These are phyloP conservation scores for Salpingus planirostris DNA, from an alignment of 2,888 invertebrate genomes.

Conservation along the genomic window DNA sequence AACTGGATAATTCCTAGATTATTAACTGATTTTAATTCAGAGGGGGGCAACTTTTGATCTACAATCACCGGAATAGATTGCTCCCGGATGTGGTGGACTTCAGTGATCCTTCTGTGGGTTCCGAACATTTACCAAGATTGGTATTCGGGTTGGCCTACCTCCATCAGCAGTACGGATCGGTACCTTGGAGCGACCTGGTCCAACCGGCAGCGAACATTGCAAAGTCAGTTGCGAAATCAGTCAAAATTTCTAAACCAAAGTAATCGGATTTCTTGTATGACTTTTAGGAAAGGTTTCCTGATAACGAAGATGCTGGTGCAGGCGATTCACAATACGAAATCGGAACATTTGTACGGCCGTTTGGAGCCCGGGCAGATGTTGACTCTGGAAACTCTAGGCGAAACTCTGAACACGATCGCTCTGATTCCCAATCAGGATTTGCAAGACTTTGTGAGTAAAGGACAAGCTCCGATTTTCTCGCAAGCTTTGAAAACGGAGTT, in stretches of 20 bases:
- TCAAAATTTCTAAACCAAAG: background rate
- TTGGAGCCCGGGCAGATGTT: constrained; percentile 43
- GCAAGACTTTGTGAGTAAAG: constrained; percentile 31
- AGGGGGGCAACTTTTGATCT: constrained; percentile 63
- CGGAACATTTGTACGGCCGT: constrained; percentile 39
- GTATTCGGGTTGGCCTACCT: constrained; percentile 50
- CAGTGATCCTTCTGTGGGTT: constrained; percentile 35
- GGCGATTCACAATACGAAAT: constrained; percentile 38
- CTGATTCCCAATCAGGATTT: constrained; percentile 38
- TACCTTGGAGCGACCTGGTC: constrained; percentile 52
- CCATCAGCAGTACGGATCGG: constrained; percentile 47
- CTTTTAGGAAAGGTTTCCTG: constrained; percentile 38
- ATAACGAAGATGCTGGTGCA: constrained; percentile 43
- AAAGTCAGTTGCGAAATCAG: constrained; percentile 34
- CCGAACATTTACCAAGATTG: constrained; percentile 47
- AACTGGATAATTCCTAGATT: background rate
- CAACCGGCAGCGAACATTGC: constrained; percentile 51
- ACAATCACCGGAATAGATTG: constrained; percentile 54
- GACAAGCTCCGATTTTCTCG: constrained; percentile 19
- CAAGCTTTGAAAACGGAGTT: constrained; percentile 29
- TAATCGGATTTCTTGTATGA: background rate
- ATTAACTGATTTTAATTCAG: constrained; percentile 38
- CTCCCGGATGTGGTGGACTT: constrained; percentile 52
- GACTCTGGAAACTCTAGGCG: constrained; percentile 44
- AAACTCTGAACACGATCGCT: constrained; percentile 47